Conservation (phyloP, 2,888 invertebrate species). For the Cantharis rufa region DNA sequence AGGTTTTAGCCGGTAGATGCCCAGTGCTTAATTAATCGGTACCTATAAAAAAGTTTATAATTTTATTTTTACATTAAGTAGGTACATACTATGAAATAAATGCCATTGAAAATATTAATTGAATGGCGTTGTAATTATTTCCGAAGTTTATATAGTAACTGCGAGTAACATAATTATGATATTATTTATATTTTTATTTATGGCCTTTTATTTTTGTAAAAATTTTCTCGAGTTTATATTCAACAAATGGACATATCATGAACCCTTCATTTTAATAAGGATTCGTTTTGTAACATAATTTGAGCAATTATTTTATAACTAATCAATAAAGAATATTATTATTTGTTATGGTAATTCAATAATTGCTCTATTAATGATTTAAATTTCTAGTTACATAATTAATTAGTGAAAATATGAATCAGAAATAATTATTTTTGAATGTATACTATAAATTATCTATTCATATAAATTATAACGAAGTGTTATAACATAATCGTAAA, state of each 20-base stretch:
- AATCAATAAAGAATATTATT: neutral
- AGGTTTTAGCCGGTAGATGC: conserved; percentile 9
- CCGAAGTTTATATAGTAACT: neutral
- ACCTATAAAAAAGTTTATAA: neutral
- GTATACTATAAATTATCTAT: conserved; percentile 22
- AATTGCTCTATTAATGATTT: neutral
- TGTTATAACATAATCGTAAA: conserved; percentile 14
- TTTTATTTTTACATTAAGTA: neutral
- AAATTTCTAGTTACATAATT: neutral
- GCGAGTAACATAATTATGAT: neutral
- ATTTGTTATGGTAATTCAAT: neutral
- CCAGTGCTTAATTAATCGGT: neutral
- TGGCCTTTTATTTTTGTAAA: conserved; percentile 30
- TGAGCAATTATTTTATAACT: conserved; percentile 9
- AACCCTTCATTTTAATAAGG: conserved; percentile 42
- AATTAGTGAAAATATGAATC: conserved; percentile 11
- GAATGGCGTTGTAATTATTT: neutral
- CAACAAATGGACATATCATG: conserved; percentile 52
- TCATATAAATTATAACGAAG: conserved; percentile 15
- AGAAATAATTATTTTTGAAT: conserved; percentile 28
- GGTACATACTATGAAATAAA: neutral
- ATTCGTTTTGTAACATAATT: conserved; percentile 9
- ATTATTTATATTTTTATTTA: neutral
- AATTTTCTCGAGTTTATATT: conserved; percentile 24
- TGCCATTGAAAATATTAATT: neutral